Evolutionary conservation across 2,113 vertebrate genomes (phyloP).

Genomic region (Channa argus): DNA sequence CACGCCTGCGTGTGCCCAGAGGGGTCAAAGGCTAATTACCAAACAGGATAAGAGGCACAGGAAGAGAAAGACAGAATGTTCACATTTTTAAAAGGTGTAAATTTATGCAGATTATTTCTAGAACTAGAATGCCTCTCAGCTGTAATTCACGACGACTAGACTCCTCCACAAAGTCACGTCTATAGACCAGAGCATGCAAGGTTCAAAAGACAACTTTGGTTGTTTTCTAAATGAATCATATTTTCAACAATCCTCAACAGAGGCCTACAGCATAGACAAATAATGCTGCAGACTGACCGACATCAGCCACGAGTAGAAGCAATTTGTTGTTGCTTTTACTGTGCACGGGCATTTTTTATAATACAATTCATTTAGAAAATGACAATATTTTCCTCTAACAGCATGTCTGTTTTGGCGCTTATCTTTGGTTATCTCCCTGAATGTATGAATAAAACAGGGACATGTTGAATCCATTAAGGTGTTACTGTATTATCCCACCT

Average conservation of each 20-base stretch:
- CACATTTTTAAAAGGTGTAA: slow-evolving; percentile 70
- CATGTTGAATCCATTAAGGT: background rate
- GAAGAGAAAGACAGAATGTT: slow-evolving; percentile 56
- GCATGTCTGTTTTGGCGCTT: background rate
- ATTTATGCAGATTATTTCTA: slow-evolving; percentile 77
- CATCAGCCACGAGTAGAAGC: too few species aligned
- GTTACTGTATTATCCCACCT: background rate
- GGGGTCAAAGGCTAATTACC: slow-evolving; percentile 79
- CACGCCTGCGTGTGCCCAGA: slow-evolving; percentile 57
- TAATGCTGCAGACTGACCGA: too few species aligned
- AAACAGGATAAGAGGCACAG: slow-evolving; percentile 69
- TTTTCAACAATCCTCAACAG: too few species aligned
- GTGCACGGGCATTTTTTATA: too few species aligned
- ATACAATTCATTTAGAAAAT: too few species aligned
- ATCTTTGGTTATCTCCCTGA: background rate
- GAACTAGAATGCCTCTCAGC: slow-evolving; percentile 50
- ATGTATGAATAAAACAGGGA: background rate
- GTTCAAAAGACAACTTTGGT: background rate
- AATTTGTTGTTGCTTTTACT: too few species aligned
- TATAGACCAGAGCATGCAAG: slow-evolving; percentile 3
- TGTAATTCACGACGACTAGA: slow-evolving; percentile 44
- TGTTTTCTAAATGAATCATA: too few species aligned
- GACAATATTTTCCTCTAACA: background rate
- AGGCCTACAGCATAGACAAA: too few species aligned
- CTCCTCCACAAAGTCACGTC: slow-evolving; percentile 8